Evolutionary conservation across 2,888 invertebrate species (phyloP), one percentile per base, ranked within the genome.

Genomic region (Dione vanillae): DNA sequence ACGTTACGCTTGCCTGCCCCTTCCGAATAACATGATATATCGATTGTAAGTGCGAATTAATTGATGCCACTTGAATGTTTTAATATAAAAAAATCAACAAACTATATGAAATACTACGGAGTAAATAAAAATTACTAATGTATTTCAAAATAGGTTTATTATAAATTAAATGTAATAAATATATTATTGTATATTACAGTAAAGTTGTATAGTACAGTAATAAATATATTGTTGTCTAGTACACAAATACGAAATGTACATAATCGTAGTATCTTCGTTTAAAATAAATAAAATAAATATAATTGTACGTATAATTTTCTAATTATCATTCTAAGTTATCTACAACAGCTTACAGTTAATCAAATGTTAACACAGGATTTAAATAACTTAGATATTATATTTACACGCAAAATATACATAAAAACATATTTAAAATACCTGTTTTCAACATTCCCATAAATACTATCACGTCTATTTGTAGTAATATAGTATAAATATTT

Each of bases 1-100:
- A 20, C 64, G 67, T 49, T 56, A 69, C 69, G 69, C 69, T 69
- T 37, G 19, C 56, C 20, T 64, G 69, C 56, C 49, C 20, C 64
- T 69, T 69, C 69, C 69, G 69, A 64, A 35, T 49, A 68, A 52
- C 59, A 52, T 16, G 40, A 43, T 41, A 41, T 65, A 52, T 27
- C 43, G 43, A 41, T 54, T 16, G 10, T 52, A 20, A 41, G 14
- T 20, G 12, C 41, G 65, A 20, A 27, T n/a, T 20, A 11, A n/a
- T 11, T 11, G 7, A 27, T 27, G 5, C 5, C 27, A 27, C 5
- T 27, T 27, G 2, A 27, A 27, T 27, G 2, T 27, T 27, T 3
- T 27, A 27, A 27, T 3, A 27, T 27, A 27, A 27, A 27, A 27
- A 27, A 27, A 27, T 27, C 27, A 3, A 27, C 5, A 27, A 5